Percentiles rank a stretch among this genome's conserved stretches.
These are phyloP conservation scores for Daktulosphaira vitifoliae DNA, from an alignment of 1,140 invertebrate genomes.

Conservation along the genomic window DNA sequence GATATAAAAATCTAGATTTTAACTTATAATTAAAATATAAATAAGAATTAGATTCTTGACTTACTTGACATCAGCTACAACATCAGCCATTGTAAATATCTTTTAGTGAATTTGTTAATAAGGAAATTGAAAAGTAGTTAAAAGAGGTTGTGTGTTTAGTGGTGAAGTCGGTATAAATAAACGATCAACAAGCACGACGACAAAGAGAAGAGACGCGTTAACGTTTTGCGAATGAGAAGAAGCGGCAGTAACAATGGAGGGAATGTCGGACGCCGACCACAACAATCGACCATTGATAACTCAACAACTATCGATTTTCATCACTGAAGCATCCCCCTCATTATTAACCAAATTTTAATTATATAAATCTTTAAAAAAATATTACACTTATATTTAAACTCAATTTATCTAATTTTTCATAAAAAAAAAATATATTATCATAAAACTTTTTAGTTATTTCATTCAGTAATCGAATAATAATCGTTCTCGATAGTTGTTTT, in stretches of 20 bases:
- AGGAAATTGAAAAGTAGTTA: neutral
- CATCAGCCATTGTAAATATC: conserved; percentile 15
- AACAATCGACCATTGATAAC: neutral
- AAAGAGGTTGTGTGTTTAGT: neutral
- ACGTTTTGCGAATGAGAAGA: conserved; percentile 15
- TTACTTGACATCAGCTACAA: conserved; percentile 25
- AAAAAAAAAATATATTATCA: too few species aligned
- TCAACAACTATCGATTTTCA: neutral
- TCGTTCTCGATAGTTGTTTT: neutral
- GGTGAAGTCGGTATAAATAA: conserved; percentile 17
- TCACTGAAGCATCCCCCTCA: neutral
- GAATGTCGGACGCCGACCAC: conserved; percentile 24
- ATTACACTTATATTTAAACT: too few species aligned
- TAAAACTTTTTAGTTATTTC: too few species aligned
- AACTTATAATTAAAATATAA: neutral
- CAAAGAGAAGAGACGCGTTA: conserved; percentile 10
- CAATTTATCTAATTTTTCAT: too few species aligned
- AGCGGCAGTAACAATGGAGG: conserved; percentile 31
- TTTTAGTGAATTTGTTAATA: neutral
- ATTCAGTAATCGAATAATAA: neutral
- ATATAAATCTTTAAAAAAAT: too few species aligned
- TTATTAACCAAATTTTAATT: too few species aligned
- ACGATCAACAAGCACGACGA: neutral
- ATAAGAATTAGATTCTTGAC: neutral
- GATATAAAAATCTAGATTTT: too few species aligned